phyloP scores from a whole-genome alignment of 2,797 vertebrate species.

The Intellagama lesueurii region DNA sequence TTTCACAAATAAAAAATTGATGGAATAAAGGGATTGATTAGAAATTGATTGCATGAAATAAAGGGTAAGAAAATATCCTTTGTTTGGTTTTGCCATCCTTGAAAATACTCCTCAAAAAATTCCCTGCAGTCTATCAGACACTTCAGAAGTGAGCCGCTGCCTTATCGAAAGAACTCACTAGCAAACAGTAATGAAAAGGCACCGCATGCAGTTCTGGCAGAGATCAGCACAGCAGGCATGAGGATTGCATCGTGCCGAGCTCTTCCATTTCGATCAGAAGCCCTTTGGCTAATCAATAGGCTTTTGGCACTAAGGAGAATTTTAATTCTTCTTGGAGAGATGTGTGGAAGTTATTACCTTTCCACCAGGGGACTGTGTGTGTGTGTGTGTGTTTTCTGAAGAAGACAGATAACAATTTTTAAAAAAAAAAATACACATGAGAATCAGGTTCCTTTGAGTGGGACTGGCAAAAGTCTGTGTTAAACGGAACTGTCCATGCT shows the following conservation, averaged over 20 bases:
- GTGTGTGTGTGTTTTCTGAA: slow-evolving; percentile 15
- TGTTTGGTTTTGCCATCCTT: neutral
- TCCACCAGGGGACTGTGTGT: neutral
- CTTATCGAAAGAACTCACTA: neutral
- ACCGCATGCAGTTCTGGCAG: neutral
- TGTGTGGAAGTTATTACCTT: slow-evolving; percentile 17
- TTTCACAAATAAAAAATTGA: no score
- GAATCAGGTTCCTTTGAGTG: neutral
- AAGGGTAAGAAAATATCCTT: neutral
- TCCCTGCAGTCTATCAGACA: neutral
- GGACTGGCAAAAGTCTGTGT: neutral
- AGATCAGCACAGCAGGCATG: neutral
- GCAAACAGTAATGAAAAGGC: slow-evolving; percentile 4
- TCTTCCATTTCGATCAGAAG: slow-evolving; percentile 12
- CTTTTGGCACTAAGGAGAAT: slow-evolving; percentile 16
- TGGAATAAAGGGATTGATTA: no score
- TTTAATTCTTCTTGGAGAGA: slow-evolving; percentile 39
- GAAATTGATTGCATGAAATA: no score
- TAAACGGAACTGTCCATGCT: neutral
- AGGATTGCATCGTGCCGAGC: neutral
- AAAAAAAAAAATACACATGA: neutral
- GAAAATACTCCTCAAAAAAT: neutral
- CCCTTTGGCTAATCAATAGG: slow-evolving; percentile 35
- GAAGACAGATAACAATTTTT: slow-evolving; percentile 46
- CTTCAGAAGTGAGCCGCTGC: neutral